A percentile compares a stretch with the other conserved stretches of the same genome.
phyloP scores from a whole-genome alignment of 2,113 vertebrate species.

The Dipodomys merriami region DNA sequence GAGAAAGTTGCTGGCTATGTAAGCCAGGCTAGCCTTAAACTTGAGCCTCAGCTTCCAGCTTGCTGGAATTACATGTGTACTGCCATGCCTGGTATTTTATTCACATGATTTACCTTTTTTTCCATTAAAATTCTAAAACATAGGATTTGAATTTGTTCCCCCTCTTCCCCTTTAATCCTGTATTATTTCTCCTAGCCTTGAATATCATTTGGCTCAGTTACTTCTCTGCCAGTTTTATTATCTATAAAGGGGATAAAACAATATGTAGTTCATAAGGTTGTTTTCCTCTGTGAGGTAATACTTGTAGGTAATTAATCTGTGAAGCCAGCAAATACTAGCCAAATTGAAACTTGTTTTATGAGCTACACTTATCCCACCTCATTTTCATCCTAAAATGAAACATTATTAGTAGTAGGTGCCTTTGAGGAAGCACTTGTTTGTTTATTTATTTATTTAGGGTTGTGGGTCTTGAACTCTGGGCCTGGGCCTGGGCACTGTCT shows the following conservation, averaged over 20 bases:
- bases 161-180: not conserved
- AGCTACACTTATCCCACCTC: not conserved
- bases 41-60: not conserved
- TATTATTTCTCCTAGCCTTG: not conserved
- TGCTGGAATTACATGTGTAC: not conserved
- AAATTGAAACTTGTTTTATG: not conserved
- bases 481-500: too few relatives aligned
- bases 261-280: not conserved
- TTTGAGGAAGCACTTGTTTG: not conserved
- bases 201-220: not conserved
- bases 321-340: not conserved
- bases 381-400: conserved; percentile 30
- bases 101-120: not conserved
- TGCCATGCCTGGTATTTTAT: not conserved
- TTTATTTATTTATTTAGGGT: not conserved
- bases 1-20: not conserved
- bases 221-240: not conserved
- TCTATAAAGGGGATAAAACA: not conserved
- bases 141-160: not conserved
- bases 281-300: not conserved
- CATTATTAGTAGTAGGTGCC: not conserved
- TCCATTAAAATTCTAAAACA: not conserved
- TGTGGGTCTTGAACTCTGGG: too few relatives aligned
- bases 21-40: not conserved
- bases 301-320: not conserved